Evolutionary conservation across 2,113 vertebrate species (phyloP).

Genomic region (Corythornis vintsioides): DNA sequence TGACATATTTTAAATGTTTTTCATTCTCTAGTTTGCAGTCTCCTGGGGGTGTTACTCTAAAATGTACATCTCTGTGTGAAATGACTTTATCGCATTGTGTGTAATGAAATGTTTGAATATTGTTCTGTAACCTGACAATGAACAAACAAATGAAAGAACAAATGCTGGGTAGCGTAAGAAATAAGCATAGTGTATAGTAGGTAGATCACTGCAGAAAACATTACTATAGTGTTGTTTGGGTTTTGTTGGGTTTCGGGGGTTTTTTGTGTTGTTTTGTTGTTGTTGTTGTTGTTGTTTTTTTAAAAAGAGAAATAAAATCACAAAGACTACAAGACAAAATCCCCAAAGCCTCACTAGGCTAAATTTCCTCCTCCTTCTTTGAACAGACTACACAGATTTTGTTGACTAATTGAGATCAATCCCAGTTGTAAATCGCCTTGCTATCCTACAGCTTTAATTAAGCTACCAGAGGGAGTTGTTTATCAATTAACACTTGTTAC

Average conservation of each 20-base stretch:
- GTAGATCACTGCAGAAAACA: slow-evolving; percentile 49
- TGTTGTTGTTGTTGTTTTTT: slow-evolving; percentile 45
- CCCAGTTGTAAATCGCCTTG: slow-evolving; percentile 83
- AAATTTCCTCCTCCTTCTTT: slow-evolving; percentile 82
- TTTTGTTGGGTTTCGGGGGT: too few relatives aligned
- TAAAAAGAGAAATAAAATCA: slow-evolving; percentile 18
- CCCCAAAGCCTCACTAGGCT: slow-evolving; percentile 80
- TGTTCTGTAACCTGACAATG: slow-evolving; percentile 74
- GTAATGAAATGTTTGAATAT: slow-evolving; percentile 74
- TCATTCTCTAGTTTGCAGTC: slow-evolving; percentile 71
- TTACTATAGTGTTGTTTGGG: neutral
- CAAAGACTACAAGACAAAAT: slow-evolving; percentile 73
- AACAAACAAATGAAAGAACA: slow-evolving; percentile 75
- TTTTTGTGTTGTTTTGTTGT: too few relatives aligned
- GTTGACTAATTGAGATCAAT: slow-evolving; percentile 91
- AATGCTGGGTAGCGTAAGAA: slow-evolving; percentile 42
- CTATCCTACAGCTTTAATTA: slow-evolving; percentile 86
- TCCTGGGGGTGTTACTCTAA: slow-evolving; percentile 70
- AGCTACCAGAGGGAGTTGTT: slow-evolving; percentile 85
- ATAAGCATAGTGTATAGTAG: neutral
- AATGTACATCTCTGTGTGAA: slow-evolving; percentile 70
- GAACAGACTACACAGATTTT: slow-evolving; percentile 85
- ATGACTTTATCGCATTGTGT: slow-evolving; percentile 49
- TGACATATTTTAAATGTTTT: slow-evolving; percentile 74
- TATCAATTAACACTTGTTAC: slow-evolving; percentile 92